Evolutionary conservation across 37 sponge, comb jelly and placozoan genomes (phyloP).

Genomic region (Cladorhizidae sp.): DNA sequence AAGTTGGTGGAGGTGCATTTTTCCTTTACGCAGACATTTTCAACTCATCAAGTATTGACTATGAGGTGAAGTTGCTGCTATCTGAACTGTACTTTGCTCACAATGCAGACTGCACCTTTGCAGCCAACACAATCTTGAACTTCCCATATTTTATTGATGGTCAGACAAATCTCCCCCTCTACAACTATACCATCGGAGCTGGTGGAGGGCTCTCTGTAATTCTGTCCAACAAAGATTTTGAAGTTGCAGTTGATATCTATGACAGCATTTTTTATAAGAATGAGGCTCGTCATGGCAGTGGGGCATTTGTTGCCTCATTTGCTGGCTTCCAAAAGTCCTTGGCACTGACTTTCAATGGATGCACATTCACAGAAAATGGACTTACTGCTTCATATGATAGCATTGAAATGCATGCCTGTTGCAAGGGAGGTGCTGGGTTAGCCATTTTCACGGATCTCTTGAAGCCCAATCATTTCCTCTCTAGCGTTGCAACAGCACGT

Average conservation of each 20-base stretch:
- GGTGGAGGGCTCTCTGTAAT: constrained; percentile 52
- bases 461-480: neutral
- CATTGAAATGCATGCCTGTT: neutral
- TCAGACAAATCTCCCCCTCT: neutral
- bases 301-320: constrained; percentile 1
- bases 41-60: neutral
- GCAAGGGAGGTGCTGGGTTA: constrained; percentile 22
- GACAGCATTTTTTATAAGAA: constrained; percentile 12
- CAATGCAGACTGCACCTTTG: constrained; percentile 12
- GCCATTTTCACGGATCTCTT: constrained; percentile 11
- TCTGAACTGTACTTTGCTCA: neutral
- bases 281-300: constrained; percentile 9
- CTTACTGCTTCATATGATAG: neutral
- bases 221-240: constrained; percentile 24
- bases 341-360: neutral
- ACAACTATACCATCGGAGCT: constrained; percentile 19
- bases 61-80: neutral
- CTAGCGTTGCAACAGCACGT: neutral
- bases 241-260: constrained; percentile 13
- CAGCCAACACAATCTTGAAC: constrained; percentile 2
- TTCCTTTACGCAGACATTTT: constrained; percentile 36
- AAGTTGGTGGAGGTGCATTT: constrained; percentile 38
- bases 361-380: constrained; percentile 2
- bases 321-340: neutral
- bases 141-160: neutral